Percentiles rank a stretch among this genome's conserved stretches.
These are phyloP conservation scores for Marcusenius ussheri DNA, from an alignment of 2,113 vertebrate genomes.

Conservation along the genomic window DNA sequence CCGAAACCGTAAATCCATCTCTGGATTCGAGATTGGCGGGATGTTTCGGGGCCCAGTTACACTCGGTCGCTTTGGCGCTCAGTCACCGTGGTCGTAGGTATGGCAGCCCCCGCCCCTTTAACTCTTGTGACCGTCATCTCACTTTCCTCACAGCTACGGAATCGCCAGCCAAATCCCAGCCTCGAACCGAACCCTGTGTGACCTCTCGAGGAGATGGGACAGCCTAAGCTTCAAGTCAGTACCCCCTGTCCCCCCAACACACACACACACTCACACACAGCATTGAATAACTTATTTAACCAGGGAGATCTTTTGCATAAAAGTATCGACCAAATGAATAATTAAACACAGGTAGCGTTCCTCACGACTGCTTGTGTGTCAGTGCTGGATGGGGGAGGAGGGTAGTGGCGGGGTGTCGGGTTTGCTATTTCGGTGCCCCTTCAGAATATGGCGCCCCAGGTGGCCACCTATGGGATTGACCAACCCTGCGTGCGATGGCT, in stretches of 20 bases:
- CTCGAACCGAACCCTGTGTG: constrained; percentile 46
- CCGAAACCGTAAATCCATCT: neutral
- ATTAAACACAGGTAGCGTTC: neutral
- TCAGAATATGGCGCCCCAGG: neutral
- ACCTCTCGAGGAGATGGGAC: constrained; percentile 56
- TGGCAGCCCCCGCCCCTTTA: neutral
- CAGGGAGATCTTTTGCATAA: neutral
- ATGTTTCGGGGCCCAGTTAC: neutral
- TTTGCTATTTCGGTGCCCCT: neutral
- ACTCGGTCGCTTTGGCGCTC: neutral
- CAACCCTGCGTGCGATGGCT: neutral
- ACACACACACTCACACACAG: neutral
- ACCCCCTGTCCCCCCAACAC: constrained; percentile 25
- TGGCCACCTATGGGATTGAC: neutral
- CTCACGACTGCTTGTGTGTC: neutral
- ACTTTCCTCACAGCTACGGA: constrained; percentile 46
- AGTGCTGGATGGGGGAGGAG: no score
- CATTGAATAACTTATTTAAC: no score
- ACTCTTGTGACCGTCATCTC: neutral
- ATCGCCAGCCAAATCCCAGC: constrained; percentile 38
- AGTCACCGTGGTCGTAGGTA: neutral
- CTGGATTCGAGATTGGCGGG: neutral
- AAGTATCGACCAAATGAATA: neutral
- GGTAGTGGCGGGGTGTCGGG: neutral
- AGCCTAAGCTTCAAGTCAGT: constrained; percentile 61